phyloP scores from a whole-genome alignment of 2,888 invertebrate species.

The Vanessa cardui region DNA sequence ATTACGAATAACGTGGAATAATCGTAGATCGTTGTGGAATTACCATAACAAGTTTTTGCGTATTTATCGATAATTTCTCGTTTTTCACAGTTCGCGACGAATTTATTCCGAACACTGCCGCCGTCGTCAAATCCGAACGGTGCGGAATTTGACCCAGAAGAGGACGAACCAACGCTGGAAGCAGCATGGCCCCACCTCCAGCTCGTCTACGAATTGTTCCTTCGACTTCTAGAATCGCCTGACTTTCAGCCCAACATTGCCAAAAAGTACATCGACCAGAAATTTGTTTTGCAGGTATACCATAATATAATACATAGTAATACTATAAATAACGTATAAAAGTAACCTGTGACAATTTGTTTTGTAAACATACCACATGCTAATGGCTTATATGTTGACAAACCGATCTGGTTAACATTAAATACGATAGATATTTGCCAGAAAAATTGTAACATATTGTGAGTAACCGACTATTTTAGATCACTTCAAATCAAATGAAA shows the following conservation, averaged over 20 bases:
- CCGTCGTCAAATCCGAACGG: constrained; percentile 93
- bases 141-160: constrained; percentile 95
- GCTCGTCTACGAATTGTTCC: constrained; percentile 89
- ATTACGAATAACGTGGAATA: background rate
- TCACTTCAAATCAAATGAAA: no score
- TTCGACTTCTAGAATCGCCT: constrained; percentile 93
- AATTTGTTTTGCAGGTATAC: constrained; percentile 97
- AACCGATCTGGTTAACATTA: background rate
- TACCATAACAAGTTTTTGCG: constrained; percentile 4
- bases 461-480: no score
- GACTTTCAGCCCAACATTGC: constrained; percentile 96
- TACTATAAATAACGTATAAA: background rate
- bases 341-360: constrained; percentile 36
- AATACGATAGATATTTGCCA: background rate
- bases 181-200: constrained; percentile 97
- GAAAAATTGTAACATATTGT: background rate
- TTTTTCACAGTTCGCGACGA: constrained; percentile 88
- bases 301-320: no score
- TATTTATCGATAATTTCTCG: background rate
- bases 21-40: background rate
- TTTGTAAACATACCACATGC: constrained; percentile 13
- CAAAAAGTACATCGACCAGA: constrained; percentile 97
- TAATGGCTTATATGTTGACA: constrained; percentile 9
- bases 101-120: constrained; percentile 94
- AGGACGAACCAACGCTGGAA: constrained; percentile 97